Conservation (phyloP, 2,888 invertebrate genomes). For the Drosophila nr. perissopoda region DNA sequence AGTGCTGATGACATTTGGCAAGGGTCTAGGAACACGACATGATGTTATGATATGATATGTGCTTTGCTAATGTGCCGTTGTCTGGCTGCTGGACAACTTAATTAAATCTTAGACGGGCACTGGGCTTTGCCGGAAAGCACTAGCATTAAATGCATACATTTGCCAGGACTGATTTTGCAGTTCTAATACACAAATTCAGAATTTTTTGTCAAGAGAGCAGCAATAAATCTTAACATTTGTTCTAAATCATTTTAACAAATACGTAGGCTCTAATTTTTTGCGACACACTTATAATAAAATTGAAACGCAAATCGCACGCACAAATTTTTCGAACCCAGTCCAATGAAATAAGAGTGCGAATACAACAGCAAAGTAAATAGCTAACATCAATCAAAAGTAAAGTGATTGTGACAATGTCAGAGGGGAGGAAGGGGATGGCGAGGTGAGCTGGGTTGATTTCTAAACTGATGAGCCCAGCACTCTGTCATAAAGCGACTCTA, state of each 20-base stretch:
- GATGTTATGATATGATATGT: conserved; percentile 52
- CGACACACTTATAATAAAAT: conserved; percentile 26
- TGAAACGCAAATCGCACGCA: conserved; percentile 72
- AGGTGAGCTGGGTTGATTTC: neutral
- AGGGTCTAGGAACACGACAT: conserved; percentile 4
- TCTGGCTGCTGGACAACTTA: conserved; percentile 39
- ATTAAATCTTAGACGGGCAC: conserved; percentile 22
- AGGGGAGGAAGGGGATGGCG: neutral
- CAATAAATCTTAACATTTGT: conserved; percentile 38
- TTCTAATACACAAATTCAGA: conserved; percentile 11
- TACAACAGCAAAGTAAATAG: conserved; percentile 26
- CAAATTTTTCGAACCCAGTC: conserved; percentile 29
- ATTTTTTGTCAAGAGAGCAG: conserved; percentile 55
- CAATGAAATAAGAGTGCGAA: conserved; percentile 54
- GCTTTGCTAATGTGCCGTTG: conserved; percentile 53
- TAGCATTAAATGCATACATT: neutral
- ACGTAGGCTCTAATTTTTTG: conserved; percentile 33
- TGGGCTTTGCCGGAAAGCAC: conserved; percentile 8
- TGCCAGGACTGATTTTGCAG: neutral
- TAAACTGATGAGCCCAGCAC: conserved; percentile 19
- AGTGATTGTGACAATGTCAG: conserved; percentile 26
- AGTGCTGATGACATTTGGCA: conserved; percentile 76
- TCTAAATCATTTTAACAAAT: conserved; percentile 45
- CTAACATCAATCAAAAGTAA: conserved; percentile 65
- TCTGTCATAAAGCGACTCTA: conserved; percentile 44